Evolutionary conservation across 1,140 invertebrate genomes (phyloP).

Genomic region (Lordiphosa stackelbergi): DNA sequence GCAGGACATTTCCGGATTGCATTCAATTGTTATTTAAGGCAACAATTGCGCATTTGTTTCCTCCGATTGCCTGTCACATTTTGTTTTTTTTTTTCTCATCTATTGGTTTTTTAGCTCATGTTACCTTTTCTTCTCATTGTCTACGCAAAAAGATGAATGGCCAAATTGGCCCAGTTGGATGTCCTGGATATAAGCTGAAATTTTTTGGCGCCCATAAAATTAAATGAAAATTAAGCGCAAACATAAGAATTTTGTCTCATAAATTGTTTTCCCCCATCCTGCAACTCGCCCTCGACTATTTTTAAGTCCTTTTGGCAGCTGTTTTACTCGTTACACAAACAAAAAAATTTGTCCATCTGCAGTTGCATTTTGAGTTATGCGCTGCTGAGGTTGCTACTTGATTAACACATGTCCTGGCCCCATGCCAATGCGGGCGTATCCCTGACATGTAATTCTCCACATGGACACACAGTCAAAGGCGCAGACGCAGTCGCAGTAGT

Average conservation of each 20-base stretch:
- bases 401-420: constrained; percentile 68
- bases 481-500: constrained; percentile 22
- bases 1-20: constrained; percentile 71
- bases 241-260: constrained; percentile 73
- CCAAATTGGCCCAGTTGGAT: constrained; percentile 30
- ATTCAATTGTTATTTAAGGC: constrained; percentile 59
- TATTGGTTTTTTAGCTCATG: constrained; percentile 75
- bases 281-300: constrained; percentile 61
- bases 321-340: constrained; percentile 24
- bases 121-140: constrained; percentile 49
- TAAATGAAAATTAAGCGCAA: constrained; percentile 74
- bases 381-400: constrained; percentile 60
- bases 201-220: constrained; percentile 70
- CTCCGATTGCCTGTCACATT: constrained; percentile 57
- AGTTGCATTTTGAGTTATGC: constrained; percentile 45
- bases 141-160: constrained; percentile 37
- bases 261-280: constrained; percentile 36
- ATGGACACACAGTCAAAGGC: constrained; percentile 17
- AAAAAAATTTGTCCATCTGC: constrained; percentile 57
- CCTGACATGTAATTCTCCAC: constrained; percentile 38
- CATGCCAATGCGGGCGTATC: constrained; percentile 57
- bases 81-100: too few relatives aligned
- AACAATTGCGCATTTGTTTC: constrained; percentile 67
- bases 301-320: constrained; percentile 53
- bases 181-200: background rate